Conservation (phyloP, 2,797 vertebrate species). For the Siniperca undulata region DNA sequence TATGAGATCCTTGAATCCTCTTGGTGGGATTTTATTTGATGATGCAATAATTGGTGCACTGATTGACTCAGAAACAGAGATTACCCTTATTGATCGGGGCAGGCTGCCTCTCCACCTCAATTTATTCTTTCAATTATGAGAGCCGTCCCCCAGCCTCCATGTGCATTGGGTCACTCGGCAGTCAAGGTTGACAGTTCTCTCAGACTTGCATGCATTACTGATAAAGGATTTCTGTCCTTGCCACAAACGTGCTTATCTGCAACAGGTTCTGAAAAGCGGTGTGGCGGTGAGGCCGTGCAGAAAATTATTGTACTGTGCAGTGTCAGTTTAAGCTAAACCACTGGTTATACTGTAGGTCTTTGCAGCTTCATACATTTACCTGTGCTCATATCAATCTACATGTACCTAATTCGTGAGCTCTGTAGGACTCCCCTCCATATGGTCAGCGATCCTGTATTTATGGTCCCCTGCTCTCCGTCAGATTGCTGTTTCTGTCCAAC, state of each 20-base stretch:
- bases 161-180: conserved; percentile 23
- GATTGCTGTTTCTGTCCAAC: conserved; percentile 27
- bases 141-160: background rate
- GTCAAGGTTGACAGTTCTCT: conserved; percentile 29
- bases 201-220: conserved; percentile 3
- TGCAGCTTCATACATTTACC: background rate
- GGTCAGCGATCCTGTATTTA: background rate
- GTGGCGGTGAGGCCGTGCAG: background rate
- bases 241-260: background rate
- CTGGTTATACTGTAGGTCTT: background rate
- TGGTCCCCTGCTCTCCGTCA: conserved; percentile 15
- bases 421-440: conserved; percentile 11
- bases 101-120: conserved; percentile 29
- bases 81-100: conserved; percentile 62
- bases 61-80: conserved; percentile 47
- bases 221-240: conserved; percentile 24
- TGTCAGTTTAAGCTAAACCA: background rate
- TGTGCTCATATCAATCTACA: conserved; percentile 20
- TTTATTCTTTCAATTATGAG: conserved; percentile 58
- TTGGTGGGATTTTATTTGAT: conserved; percentile 33
- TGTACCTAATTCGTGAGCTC: conserved; percentile 20
- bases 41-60: conserved; percentile 46
- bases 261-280: background rate
- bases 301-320: background rate
- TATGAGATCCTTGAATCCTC: conserved; percentile 1